Base-by-base conservation (phyloP, 1,140 invertebrate species). In the Lucilia cuprina region DNA sequence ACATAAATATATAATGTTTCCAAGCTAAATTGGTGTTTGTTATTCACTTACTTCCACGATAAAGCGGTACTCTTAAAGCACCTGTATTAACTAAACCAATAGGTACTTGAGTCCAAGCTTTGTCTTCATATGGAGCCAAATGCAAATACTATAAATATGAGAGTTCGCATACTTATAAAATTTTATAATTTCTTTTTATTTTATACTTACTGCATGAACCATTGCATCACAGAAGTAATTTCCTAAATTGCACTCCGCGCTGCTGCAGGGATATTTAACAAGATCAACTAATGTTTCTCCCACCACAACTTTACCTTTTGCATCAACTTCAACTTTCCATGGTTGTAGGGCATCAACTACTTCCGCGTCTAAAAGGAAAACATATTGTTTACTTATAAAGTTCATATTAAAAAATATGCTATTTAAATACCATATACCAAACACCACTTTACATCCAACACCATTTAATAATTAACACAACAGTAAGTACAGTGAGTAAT, bases 171-270 rank as follows among this genome's bases (percentile, higher is more conserved):
- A n/a, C n/a, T n/a, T n/a, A n/a, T n/a, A n/a, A n/a, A n/a, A n/a
- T n/a, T n/a, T n/a, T n/a, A n/a, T n/a, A n/a, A n/a, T n/a, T 41
- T 30, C 25, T 30, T 30, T 30, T 30, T 30, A 30, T 41, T 92
- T 60, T 1, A n/a, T 7, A 83, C 88, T 87, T 85, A 90, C 89
- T 30, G 90, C 86, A 88, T 95, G 91, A 41, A 96, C 92, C 91
- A 95, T 94, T 0, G 95, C 94, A 85, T 96, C 95, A 9, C 95
- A 93, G 50, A 96, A 93, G 19, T 96, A 93, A 88, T 94, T 96
- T 17, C 95, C 96, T 55, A 97, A 88, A 85, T 95, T 96, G 87
- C 96, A 97, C 89, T 97, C 96, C 0, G 86, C 87, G 17, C 89
- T 90, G 12, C 92, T 86, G 86, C 96, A 96, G 0, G 88, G 87